These are phyloP conservation scores for Formica exsecta DNA, from an alignment of 1,140 invertebrate genomes.

Conservation along the genomic window DNA sequence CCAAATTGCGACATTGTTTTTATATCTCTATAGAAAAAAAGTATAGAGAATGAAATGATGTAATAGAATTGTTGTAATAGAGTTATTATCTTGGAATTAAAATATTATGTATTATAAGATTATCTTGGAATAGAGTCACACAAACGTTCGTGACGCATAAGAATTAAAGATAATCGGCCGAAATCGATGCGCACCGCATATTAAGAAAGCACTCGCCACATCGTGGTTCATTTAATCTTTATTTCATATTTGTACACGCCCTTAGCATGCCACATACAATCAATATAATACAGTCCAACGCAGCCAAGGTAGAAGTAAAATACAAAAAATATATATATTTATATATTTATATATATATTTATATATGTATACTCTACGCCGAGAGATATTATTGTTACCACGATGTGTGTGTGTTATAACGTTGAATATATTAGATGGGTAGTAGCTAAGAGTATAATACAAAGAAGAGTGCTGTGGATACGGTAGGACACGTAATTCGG, in stretches of 20 bases:
- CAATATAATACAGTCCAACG: constrained; percentile 82
- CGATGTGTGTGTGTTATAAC: constrained; percentile 70
- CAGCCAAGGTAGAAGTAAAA: constrained; percentile 82
- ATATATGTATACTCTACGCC: constrained; percentile 74
- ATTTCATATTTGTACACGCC: constrained; percentile 83
- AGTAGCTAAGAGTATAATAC: constrained; percentile 78
- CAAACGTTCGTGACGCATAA: neutral
- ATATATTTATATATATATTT: constrained; percentile 72
- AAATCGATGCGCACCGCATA: neutral
- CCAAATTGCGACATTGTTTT: neutral
- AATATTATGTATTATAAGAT: neutral
- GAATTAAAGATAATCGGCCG: neutral
- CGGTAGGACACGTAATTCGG: constrained; percentile 77
- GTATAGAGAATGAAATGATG: neutral
- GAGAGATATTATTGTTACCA: constrained; percentile 77
- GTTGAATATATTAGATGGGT: constrained; percentile 75
- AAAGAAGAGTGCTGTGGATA: constrained; percentile 78
- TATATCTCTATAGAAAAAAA: neutral
- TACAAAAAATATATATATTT: constrained; percentile 82
- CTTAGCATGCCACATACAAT: constrained; percentile 82
- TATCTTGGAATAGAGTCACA: too few relatives aligned
- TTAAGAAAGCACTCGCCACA: neutral
- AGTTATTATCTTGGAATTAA: neutral
- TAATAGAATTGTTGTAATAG: too few relatives aligned
- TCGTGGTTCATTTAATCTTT: constrained; percentile 79